Conservation (phyloP, 2,888 invertebrate genomes). For the Nomada fabriciana region DNA sequence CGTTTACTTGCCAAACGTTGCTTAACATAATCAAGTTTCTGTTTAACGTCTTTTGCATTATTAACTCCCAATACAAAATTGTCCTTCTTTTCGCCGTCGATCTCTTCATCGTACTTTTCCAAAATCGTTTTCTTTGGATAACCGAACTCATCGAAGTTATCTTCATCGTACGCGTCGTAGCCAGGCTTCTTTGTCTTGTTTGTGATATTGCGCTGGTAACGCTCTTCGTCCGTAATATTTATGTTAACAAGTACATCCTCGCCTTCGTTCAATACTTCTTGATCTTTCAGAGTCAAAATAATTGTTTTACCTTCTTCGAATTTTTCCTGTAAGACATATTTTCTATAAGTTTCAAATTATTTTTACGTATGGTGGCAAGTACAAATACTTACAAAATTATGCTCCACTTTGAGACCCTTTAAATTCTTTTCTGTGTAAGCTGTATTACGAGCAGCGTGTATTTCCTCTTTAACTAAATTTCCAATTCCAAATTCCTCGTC, state of each 20-base stretch:
- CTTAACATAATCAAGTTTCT: conserved; percentile 84
- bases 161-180: conserved; percentile 95
- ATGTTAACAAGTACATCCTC: conserved; percentile 96
- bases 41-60: conserved; percentile 86
- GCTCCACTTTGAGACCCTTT: conserved; percentile 94
- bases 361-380: background rate
- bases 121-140: conserved; percentile 89
- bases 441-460: conserved; percentile 86
- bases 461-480: conserved; percentile 93
- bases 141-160: conserved; percentile 89
- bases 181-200: conserved; percentile 94
- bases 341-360: conserved; percentile 26
- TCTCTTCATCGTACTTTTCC: conserved; percentile 97
- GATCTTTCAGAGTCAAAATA: conserved; percentile 97
- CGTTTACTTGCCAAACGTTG: conserved; percentile 88
- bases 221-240: conserved; percentile 93
- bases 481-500: conserved; percentile 97
- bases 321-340: conserved; percentile 81
- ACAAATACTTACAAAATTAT: conserved; percentile 87
- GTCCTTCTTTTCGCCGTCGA: conserved; percentile 89
- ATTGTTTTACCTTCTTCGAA: conserved; percentile 93
- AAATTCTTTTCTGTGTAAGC: conserved; percentile 91
- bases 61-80: conserved; percentile 92
- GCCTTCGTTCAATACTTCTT: conserved; percentile 93
- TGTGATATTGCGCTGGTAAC: conserved; percentile 91